These are phyloP conservation scores for Stercorarius parasiticus DNA, from an alignment of 2,113 vertebrate genomes.

Conservation along the genomic window DNA sequence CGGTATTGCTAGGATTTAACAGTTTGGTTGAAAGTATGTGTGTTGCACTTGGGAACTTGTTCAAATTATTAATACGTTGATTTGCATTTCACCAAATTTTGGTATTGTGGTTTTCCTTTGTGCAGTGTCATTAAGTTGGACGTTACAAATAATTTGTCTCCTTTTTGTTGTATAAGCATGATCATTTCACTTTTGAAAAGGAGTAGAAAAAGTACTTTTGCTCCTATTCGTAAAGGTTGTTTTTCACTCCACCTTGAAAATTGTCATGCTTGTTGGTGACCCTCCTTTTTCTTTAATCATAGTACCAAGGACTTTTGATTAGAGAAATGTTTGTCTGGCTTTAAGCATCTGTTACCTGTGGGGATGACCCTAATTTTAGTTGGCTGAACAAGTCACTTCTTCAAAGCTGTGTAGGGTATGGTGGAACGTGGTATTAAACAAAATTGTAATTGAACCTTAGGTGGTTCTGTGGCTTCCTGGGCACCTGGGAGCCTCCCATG, in stretches of 20 bases:
- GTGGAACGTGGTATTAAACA: background rate
- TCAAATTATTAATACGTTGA: background rate
- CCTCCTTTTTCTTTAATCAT: background rate
- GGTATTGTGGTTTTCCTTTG: background rate
- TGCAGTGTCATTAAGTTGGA: background rate
- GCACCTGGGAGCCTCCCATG: background rate
- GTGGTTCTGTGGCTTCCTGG: background rate
- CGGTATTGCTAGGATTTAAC: background rate
- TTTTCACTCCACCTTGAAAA: background rate
- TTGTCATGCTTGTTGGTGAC: background rate
- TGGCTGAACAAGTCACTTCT: background rate
- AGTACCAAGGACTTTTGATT: background rate
- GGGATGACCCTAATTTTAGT: background rate
- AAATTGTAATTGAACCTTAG: background rate
- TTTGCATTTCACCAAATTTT: background rate
- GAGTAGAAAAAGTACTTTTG: background rate
- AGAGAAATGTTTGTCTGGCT: background rate
- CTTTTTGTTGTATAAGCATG: background rate
- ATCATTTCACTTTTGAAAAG: background rate
- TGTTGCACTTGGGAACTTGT: background rate
- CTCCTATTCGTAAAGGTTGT: background rate
- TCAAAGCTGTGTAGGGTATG: background rate
- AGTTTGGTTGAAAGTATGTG: background rate
- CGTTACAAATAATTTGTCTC: background rate
- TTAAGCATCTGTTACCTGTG: background rate